These are phyloP conservation scores for Poecilia wingei DNA, from an alignment of 2,797 vertebrate species.

Conservation along the genomic window DNA sequence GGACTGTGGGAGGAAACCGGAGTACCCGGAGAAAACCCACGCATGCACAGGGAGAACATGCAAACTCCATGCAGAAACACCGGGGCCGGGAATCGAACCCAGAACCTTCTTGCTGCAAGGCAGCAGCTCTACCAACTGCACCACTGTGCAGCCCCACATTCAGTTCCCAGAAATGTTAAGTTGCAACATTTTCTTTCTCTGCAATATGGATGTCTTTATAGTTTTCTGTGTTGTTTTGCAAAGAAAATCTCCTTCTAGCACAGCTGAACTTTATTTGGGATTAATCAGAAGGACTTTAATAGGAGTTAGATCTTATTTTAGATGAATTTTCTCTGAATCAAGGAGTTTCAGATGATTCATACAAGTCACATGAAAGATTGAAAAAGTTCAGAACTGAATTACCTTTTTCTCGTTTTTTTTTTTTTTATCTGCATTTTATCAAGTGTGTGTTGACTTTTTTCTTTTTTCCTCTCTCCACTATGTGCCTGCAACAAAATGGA, in stretches of 20 bases:
- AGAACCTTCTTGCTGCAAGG: no score
- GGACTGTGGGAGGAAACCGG: no score
- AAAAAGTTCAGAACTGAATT: neutral
- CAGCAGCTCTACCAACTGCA: no score
- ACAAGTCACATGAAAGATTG: neutral
- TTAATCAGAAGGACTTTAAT: neutral
- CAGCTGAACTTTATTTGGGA: neutral
- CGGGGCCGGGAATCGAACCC: no score
- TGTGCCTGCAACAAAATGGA: conserved; percentile 19
- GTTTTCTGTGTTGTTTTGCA: neutral
- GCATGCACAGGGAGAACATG: no score
- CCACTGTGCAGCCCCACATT: neutral
- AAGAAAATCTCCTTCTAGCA: neutral
- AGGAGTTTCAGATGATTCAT: neutral
- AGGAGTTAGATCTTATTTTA: neutral
- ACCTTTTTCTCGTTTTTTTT: neutral
- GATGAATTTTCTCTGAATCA: neutral
- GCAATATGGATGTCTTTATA: neutral
- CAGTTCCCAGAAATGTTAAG: neutral
- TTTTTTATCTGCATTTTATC: conserved; percentile 1
- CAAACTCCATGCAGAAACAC: no score
- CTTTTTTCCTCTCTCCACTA: neutral
- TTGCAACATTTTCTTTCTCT: neutral
- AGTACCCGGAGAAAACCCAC: no score
- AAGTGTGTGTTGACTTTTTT: neutral